Base-by-base conservation (phyloP, 2,113 vertebrate genomes). In the Pedetes capensis region DNA sequence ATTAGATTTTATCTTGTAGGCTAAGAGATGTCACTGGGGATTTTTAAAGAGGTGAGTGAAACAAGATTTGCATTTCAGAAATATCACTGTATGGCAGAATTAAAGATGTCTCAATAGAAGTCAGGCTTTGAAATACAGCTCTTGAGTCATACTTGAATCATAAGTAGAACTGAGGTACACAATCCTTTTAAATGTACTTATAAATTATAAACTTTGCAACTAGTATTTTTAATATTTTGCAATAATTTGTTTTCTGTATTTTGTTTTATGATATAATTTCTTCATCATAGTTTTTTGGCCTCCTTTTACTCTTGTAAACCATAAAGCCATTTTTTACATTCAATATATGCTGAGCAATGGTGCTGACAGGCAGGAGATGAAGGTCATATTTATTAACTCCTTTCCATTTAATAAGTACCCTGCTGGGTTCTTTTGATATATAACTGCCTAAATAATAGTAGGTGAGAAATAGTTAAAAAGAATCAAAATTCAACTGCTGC, bases 41-140 rank as follows among this genome's bases (percentile, higher is more conserved):
- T 68, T 93, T 74, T 93, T 83, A 91, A 90, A 91, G 29, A 89
- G 32, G 11, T 8, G 25, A 95, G 8, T 63, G 39, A 87, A 87
- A 87, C 57, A 76, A 87, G 27, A 78, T 87, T 75, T 96, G 29
- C 37, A 93, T 76, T 94, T 89, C 49, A 69, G 27, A 86, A 95
- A 89, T 32, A 89, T 71, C 34, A 49, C n/a, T 27, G 49, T 69
- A 44, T 88, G 23, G 8, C 32, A 80, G 39, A 63, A 75, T 75
- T 32, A 75, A 92, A 27, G 22, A 81, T 69, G 25, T 69, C 91
- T 66, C 88, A 18, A 68, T 29, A 79, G 29, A 91, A 78, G 44
- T 22, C n/a, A 94, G 16, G 12, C 17, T 92, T 68, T 89, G 34
- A 86, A 92, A 92, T 82, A 75, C 22, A 94, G 17, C 32, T 18